Base-by-base conservation (phyloP, 2,888 invertebrate species). In the Clistopyga incitator region DNA sequence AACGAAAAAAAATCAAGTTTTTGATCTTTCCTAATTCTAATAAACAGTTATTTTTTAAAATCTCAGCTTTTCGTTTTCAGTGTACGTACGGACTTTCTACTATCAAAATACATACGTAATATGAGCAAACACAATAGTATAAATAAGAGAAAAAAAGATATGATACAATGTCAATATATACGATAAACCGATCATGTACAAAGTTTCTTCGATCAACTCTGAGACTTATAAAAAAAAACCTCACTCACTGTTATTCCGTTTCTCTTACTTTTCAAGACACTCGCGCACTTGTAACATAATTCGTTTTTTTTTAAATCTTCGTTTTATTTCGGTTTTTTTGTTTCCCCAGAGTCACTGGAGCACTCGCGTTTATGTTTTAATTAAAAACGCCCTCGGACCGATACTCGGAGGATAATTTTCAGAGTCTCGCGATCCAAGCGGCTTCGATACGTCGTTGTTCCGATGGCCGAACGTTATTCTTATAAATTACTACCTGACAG, bases 91-190 rank as follows among this genome's bases (percentile, higher is more conserved):
- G 72, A 20, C 61, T 18, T 74, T 61, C 13, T 61, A 61, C 59
- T 25, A n/a, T 76, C 34, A 54, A 56, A 15, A 50, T n/a, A 70
- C 64, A 47, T 75, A 75, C 72, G 54, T 75, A 84, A 84, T 64
- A 85, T 85, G 84, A 86, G 86, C 86, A 86, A 86, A 84, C 71
- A 54, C 68, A 81, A 81, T 86, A 77, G 64, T 76, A 82, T 84
- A 84, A 82, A 86, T 82, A 82, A 54, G 54, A 38, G 61, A 59
- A 29, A 29, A 29, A 56, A 78, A 72, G 78, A 82, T 84, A 84
- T 82, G 74, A 74, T 84, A 82, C 84, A 85, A 76, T 42, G 61
- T 61, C 47, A 71, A 47, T 65, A 56, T 23, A 56, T 23, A 79
- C 52, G 65, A 78, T 75, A 77, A 71, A 77, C 52, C 23, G 56